Evolutionary conservation across 2,888 invertebrate genomes (phyloP).

Genomic region (Caenorhabditis virilis): DNA sequence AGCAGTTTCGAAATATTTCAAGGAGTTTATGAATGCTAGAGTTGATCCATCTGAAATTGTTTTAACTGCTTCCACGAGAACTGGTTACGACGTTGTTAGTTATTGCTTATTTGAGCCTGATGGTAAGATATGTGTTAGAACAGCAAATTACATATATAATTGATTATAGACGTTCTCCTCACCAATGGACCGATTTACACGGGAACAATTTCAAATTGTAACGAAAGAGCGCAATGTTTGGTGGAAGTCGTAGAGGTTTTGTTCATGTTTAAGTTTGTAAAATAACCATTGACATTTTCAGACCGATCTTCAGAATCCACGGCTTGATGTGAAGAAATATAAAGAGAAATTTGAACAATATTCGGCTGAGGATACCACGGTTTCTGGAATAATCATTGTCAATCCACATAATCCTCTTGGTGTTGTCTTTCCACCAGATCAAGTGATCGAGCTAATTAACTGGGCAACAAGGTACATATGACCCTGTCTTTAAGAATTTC

Average conservation of each 20-base stretch:
- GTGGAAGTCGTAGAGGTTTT: conserved; percentile 43
- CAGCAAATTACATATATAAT: too few species aligned
- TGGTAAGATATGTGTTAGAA: too few species aligned
- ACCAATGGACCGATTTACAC: conserved; percentile 62
- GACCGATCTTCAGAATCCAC: conserved; percentile 36
- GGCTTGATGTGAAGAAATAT: conserved; percentile 33
- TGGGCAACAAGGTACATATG: conserved; percentile 66
- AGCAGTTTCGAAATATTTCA: conserved; percentile 39
- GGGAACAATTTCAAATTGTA: conserved; percentile 57
- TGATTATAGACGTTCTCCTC: conserved; percentile 62
- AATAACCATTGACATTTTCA: conserved; percentile 7
- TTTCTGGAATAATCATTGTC: conserved; percentile 62
- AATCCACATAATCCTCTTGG: conserved; percentile 68
- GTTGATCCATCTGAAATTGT: conserved; percentile 36
- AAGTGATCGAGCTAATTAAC: conserved; percentile 57
- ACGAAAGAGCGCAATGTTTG: conserved; percentile 55
- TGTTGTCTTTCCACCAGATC: conserved; percentile 52
- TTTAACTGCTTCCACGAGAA: conserved; percentile 50
- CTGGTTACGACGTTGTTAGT: conserved; percentile 55
- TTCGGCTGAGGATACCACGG: conserved; percentile 43
- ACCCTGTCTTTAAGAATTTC: too few species aligned
- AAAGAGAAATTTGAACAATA: conserved; percentile 17
- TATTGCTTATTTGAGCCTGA: conserved; percentile 50
- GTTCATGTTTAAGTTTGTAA: too few species aligned
- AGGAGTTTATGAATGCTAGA: conserved; percentile 38